Conservation (phyloP, 2,113 vertebrate species). For the Protomyctophum bolini region DNA sequence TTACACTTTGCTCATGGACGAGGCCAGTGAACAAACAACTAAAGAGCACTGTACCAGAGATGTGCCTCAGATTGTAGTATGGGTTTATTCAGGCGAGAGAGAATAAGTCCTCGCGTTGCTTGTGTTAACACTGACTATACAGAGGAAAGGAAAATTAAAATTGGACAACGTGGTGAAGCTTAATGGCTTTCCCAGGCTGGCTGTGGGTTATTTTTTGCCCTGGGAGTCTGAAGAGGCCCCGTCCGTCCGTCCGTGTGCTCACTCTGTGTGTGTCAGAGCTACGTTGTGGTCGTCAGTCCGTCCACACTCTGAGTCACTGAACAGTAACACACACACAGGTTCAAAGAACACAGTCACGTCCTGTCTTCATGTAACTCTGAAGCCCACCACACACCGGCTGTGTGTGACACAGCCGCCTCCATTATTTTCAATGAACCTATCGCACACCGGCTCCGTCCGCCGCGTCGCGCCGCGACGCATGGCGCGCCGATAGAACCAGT, state of each 20-base stretch:
- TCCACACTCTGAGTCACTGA: no score
- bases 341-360: no score
- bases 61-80: slow-evolving; percentile 22
- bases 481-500: no score
- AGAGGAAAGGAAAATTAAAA: slow-evolving; percentile 58
- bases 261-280: neutral
- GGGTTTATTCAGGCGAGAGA: slow-evolving; percentile 44
- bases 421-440: no score
- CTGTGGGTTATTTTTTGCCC: slow-evolving; percentile 62
- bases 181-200: slow-evolving; percentile 73
- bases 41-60: slow-evolving; percentile 9
- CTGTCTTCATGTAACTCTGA: no score
- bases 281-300: no score
- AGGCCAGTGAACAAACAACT: neutral
- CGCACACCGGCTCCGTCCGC: no score
- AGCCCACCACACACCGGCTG: no score
- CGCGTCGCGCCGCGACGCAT: no score
- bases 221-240: slow-evolving; percentile 31
- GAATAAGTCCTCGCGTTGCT: slow-evolving; percentile 44
- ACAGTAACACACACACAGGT: no score
- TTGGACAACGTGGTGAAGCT: slow-evolving; percentile 58
- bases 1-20: no score
- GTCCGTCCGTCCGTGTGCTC: slow-evolving; percentile 23
- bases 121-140: slow-evolving; percentile 43
- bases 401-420: no score